Evolutionary conservation across 1,140 invertebrate species (phyloP).

Genomic region (Caenorhabditis elegans): WBcel235 BX284604.4:17315001-17315500

Average conservation of each 20-base stretch:
- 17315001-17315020: neutral
- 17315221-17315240: neutral
- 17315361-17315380: neutral
- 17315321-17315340: neutral
- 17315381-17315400: neutral
- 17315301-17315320: neutral
- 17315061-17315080: neutral
- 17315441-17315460: too few species aligned
- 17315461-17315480: too few species aligned
- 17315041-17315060: neutral
- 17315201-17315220: neutral
- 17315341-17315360: neutral
- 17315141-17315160: neutral
- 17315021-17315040: neutral
- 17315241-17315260: neutral
- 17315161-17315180: neutral
- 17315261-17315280: neutral
- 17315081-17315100: neutral
- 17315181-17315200: neutral
- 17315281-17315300: neutral
- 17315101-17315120: neutral
- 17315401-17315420: neutral
- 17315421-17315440: too few species aligned
- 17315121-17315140: neutral
- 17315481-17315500: too few species aligned